Percentiles rank a stretch among this genome's conserved stretches.
These are phyloP conservation scores for Thymallus thymallus DNA, from an alignment of 2,113 vertebrate genomes.

Conservation along the genomic window DNA sequence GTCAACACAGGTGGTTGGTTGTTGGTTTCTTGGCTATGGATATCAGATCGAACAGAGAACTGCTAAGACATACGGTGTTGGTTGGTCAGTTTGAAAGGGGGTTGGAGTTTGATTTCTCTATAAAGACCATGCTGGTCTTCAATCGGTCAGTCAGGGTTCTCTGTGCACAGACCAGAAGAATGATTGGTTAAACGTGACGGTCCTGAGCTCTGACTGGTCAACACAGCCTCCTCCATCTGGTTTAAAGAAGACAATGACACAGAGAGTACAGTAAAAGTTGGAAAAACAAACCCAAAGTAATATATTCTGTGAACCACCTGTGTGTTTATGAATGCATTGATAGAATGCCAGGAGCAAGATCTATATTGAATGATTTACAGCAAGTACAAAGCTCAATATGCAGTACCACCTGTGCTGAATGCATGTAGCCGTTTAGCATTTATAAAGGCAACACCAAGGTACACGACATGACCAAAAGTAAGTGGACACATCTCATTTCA, in stretches of 20 bases:
- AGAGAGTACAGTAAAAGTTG: not conserved
- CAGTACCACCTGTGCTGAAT: not conserved
- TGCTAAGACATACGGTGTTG: not conserved
- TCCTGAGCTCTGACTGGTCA: slow-evolving; percentile 16
- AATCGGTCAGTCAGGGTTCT: not conserved
- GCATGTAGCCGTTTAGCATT: too few species aligned
- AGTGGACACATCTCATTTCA: too few species aligned
- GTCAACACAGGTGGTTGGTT: not conserved
- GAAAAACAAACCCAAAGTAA: not conserved
- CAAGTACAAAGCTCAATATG: not conserved
- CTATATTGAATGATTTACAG: not conserved
- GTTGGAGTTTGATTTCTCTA: not conserved
- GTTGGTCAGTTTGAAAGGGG: not conserved
- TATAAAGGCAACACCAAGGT: too few species aligned
- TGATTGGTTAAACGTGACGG: not conserved
- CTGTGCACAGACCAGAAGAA: not conserved
- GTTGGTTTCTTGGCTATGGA: not conserved
- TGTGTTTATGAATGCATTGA: not conserved
- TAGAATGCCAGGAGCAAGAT: not conserved
- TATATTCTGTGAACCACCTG: not conserved
- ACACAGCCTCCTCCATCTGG: not conserved
- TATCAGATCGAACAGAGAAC: not conserved
- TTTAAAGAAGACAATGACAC: too few species aligned
- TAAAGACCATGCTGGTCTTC: not conserved
- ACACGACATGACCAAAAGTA: too few species aligned